Percentiles rank a stretch among this genome's conserved stretches.
Evolutionary conservation across 2,888 invertebrate genomes (phyloP).

Genomic region (Dicranocentrus wangi): DNA sequence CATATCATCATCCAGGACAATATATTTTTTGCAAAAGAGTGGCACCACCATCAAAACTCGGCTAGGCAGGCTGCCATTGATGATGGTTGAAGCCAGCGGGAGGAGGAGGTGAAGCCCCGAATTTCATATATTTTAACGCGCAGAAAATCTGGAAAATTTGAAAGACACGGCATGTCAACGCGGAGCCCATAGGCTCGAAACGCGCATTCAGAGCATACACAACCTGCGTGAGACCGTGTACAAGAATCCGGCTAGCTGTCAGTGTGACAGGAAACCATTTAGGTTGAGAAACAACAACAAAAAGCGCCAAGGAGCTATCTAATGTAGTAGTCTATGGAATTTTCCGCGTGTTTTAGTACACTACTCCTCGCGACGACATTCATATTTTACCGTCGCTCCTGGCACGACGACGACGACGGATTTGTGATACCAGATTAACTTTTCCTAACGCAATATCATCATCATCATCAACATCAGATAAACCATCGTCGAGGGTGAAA

Average conservation of each 20-base stretch:
- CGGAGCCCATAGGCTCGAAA: background rate
- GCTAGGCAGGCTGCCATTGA: too few species aligned
- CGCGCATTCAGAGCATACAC: background rate
- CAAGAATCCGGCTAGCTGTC: conserved; percentile 49
- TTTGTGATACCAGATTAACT: conserved; percentile 53
- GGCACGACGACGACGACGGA: too few species aligned
- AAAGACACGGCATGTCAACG: conserved; percentile 45
- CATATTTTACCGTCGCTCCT: background rate
- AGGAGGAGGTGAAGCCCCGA: too few species aligned
- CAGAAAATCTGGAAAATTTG: too few species aligned
- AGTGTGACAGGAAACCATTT: conserved; percentile 49
- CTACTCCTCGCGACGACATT: background rate
- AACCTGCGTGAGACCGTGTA: conserved; percentile 12
- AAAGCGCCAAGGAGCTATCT: background rate
- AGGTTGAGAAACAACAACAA: conserved; percentile 28
- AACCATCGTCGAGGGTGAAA: background rate
- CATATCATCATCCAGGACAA: too few species aligned
- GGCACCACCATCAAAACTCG: too few species aligned
- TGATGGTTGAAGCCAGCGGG: too few species aligned
- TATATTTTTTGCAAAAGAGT: too few species aligned
- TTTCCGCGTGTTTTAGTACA: background rate
- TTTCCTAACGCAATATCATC: conserved; percentile 44
- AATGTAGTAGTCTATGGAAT: conserved; percentile 1
- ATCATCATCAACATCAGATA: conserved; percentile 1
- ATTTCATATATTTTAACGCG: too few species aligned